Conservation (phyloP, 2,888 invertebrate genomes). For the Stratiomys singularior region DNA sequence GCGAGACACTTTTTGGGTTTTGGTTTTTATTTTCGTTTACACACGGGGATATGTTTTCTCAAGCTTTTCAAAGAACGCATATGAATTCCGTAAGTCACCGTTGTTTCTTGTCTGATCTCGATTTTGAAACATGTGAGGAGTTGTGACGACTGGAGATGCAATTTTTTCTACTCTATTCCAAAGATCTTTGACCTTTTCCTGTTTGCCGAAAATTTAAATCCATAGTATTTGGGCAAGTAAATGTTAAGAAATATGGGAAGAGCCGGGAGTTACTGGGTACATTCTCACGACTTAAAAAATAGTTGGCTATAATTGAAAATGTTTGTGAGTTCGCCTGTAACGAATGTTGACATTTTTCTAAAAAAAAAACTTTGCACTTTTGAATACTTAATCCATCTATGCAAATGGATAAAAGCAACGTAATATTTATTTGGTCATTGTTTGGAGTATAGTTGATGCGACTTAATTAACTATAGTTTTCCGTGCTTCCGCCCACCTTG, state of each 20-base stretch:
- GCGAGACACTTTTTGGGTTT: not conserved
- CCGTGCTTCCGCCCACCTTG: too few relatives aligned
- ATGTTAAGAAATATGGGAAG: not conserved
- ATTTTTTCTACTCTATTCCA: not conserved
- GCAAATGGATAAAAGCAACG: too few relatives aligned
- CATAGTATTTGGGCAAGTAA: not conserved
- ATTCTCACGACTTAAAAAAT: slow-evolving; percentile 1
- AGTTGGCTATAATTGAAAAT: too few relatives aligned
- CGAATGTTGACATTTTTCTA: too few relatives aligned
- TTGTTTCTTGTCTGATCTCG: not conserved
- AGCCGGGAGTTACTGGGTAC: not conserved
- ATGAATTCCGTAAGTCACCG: not conserved
- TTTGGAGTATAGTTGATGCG: too few relatives aligned
- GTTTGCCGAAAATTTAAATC: slow-evolving; percentile 27
- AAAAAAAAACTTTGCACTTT: too few relatives aligned
- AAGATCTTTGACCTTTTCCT: slow-evolving; percentile 38
- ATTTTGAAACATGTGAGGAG: not conserved
- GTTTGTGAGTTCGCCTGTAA: too few relatives aligned
- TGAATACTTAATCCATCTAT: too few relatives aligned
- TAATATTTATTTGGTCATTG: too few relatives aligned
- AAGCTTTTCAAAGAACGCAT: slow-evolving; percentile 7
- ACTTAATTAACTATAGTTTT: too few relatives aligned
- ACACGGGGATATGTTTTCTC: not conserved
- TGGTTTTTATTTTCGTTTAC: not conserved
- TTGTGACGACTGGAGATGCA: not conserved